Conservation (phyloP, 2,113 vertebrate genomes). For the Danionella cerebrum region DNA sequence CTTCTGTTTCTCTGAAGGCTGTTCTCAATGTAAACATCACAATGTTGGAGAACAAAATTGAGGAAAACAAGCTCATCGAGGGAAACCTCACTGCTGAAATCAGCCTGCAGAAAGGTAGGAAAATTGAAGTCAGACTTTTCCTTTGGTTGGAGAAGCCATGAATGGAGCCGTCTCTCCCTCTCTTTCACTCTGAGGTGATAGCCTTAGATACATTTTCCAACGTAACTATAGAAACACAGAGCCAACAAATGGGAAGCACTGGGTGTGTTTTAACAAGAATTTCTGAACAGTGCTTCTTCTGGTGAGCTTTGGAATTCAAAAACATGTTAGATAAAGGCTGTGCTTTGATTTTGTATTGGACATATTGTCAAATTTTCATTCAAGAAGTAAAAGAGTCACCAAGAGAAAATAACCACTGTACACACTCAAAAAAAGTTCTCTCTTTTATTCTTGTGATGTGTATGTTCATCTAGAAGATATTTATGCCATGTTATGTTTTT, state of each 20-base stretch:
- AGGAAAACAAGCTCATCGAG: constrained; percentile 38
- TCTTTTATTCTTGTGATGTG: no score
- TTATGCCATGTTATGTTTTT: no score
- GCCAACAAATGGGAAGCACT: constrained; percentile 49
- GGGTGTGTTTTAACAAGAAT: constrained; percentile 15
- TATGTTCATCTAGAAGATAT: no score
- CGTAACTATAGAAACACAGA: constrained; percentile 50
- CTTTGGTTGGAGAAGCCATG: constrained; percentile 35
- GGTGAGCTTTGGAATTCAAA: no score
- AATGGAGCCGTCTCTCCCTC: constrained; percentile 49
- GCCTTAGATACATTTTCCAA: constrained; percentile 49
- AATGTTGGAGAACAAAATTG: constrained; percentile 37
- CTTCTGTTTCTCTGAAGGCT: constrained; percentile 38
- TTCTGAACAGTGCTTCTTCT: background rate
- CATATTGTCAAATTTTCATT: no score
- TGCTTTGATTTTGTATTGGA: no score
- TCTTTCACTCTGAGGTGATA: constrained; percentile 43
- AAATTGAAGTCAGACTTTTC: constrained; percentile 43
- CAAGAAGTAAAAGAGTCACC: no score
- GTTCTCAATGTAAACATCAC: constrained; percentile 50
- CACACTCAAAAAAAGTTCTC: no score
- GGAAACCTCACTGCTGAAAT: constrained; percentile 51
- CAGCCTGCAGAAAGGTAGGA: constrained; percentile 55
- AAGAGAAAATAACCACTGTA: no score
- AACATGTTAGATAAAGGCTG: no score